Evolutionary conservation across 1,140 invertebrate genomes (phyloP).

Genomic region (Ceratitis capitata): DNA sequence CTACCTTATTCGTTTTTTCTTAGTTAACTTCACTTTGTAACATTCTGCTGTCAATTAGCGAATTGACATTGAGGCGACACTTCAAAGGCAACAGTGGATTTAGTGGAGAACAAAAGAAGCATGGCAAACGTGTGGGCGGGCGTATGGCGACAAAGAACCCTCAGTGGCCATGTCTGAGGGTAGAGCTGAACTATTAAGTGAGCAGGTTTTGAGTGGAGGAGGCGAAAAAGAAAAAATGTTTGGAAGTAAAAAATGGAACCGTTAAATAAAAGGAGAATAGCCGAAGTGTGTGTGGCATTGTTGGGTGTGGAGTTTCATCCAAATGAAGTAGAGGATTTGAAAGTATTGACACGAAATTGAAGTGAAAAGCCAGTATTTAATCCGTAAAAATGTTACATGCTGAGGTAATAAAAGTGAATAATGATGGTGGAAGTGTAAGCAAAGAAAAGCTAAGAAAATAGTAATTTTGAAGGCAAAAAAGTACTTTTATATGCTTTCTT

Average conservation of each 20-base stretch:
- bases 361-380: slow-evolving; percentile 34
- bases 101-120: slow-evolving; percentile 4
- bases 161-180: background rate
- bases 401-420: background rate
- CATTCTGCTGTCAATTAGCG: slow-evolving; percentile 35
- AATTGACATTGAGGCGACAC: slow-evolving; percentile 33
- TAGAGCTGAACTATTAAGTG: background rate
- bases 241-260: background rate
- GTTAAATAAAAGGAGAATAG: slow-evolving; percentile 7
- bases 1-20: background rate
- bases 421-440: background rate
- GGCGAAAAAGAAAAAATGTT: background rate
- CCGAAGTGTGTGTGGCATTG: background rate
- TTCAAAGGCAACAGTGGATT: slow-evolving; percentile 31
- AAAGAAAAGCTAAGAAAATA: background rate
- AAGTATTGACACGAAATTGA: slow-evolving; percentile 11
- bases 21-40: slow-evolving; percentile 15
- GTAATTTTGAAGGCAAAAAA: background rate
- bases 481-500: background rate
- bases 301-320: background rate
- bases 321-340: slow-evolving; percentile 15
- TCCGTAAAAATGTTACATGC: background rate
- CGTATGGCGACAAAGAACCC: slow-evolving; percentile 1
- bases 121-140: background rate
- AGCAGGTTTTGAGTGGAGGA: background rate